These are phyloP conservation scores for Empis livida DNA, from an alignment of 2,888 invertebrate genomes.

Conservation along the genomic window DNA sequence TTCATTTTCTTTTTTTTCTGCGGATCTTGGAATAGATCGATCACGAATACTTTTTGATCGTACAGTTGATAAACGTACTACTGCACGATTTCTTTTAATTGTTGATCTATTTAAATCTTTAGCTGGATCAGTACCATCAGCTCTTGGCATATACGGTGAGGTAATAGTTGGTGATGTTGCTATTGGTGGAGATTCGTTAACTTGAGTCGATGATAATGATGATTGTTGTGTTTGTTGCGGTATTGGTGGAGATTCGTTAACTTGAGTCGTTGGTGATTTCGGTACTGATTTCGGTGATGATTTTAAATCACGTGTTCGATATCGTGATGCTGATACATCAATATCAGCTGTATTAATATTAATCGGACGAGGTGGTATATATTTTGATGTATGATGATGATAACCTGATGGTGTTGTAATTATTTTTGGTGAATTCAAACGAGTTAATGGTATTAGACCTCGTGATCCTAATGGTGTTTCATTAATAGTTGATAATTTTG, in stretches of 20 bases:
- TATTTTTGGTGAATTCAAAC: slow-evolving; percentile 42
- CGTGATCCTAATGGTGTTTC: slow-evolving; percentile 36
- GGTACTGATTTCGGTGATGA: background rate
- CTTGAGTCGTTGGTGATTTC: background rate
- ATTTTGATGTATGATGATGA: slow-evolving; percentile 24
- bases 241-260: slow-evolving; percentile 1
- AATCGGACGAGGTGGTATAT: slow-evolving; percentile 47
- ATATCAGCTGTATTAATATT: slow-evolving; percentile 76
- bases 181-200: slow-evolving; percentile 5
- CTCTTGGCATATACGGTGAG: slow-evolving; percentile 28
- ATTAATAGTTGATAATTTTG: slow-evolving; percentile 61
- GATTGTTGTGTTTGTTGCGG: slow-evolving; percentile 20
- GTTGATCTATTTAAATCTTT: slow-evolving; percentile 41
- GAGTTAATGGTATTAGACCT: slow-evolving; percentile 32
- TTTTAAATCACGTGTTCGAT: slow-evolving; percentile 22
- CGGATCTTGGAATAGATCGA: slow-evolving; percentile 7
- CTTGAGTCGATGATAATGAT: slow-evolving; percentile 25
- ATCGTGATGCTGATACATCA: slow-evolving; percentile 60
- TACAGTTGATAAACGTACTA: slow-evolving; percentile 60
- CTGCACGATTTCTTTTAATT: slow-evolving; percentile 58
- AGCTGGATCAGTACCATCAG: slow-evolving; percentile 36
- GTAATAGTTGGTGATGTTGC: too few species aligned
- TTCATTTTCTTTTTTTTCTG: slow-evolving; percentile 10
- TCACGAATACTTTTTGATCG: slow-evolving; percentile 25
- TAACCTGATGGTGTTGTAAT: slow-evolving; percentile 31